Percentiles rank a stretch among this genome's conserved stretches.
Conservation (phyloP, 1,140 invertebrate genomes). For the Leptopilina boulardi region DNA sequence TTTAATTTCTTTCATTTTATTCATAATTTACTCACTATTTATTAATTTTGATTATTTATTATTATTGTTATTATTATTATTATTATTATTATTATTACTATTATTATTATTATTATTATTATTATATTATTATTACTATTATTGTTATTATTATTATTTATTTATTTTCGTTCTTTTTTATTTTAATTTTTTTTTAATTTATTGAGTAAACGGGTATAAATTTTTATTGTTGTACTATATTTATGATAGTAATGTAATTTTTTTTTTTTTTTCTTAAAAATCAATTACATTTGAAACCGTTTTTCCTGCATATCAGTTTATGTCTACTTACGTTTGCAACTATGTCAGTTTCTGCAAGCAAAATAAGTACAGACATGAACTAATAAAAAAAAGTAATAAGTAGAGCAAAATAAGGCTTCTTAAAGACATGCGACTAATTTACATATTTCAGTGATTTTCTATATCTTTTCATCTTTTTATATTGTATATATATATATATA, state of each 20-base stretch:
- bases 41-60: neutral
- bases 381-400: neutral
- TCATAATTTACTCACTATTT: neutral
- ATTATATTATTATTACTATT: neutral
- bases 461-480: too few species aligned
- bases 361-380: neutral
- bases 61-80: neutral
- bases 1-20: neutral
- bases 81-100: neutral
- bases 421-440: neutral
- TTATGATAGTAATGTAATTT: too few species aligned
- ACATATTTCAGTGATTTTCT: constrained; percentile 1
- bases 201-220: too few species aligned
- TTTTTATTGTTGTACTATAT: too few species aligned
- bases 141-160: too few species aligned
- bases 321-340: neutral
- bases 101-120: neutral
- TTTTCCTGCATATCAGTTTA: neutral
- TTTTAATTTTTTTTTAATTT: too few species aligned
- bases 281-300: too few species aligned
- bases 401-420: constrained; percentile 18
- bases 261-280: too few species aligned
- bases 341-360: neutral
- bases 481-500: too few species aligned
- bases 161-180: too few species aligned